These are phyloP conservation scores for Urechis unicinctus DNA, from an alignment of 2,888 invertebrate genomes.

Conservation along the genomic window DNA sequence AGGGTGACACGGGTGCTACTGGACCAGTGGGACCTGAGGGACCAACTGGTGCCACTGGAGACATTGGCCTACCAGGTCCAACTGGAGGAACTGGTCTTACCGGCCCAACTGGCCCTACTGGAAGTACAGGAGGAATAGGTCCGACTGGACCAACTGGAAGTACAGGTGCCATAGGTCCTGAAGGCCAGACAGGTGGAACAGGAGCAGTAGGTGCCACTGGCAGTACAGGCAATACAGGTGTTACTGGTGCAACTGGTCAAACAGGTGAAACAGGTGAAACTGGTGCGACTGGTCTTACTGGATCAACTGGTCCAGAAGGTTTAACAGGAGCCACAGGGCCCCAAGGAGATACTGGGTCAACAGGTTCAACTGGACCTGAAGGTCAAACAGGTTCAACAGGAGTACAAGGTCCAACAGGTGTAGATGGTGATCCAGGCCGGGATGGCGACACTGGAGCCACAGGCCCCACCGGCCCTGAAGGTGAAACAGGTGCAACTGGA, in stretches of 20 bases:
- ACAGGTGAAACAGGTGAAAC: too few species aligned
- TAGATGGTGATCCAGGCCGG: background rate
- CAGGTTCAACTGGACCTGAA: background rate
- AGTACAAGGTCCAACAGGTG: background rate
- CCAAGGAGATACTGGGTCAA: slow-evolving; percentile 3
- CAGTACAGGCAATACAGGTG: background rate
- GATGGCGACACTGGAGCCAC: background rate
- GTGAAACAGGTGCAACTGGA: background rate
- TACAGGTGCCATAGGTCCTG: background rate
- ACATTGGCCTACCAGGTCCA: background rate
- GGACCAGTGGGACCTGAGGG: background rate
- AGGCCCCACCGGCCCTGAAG: background rate
- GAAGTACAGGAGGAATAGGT: slow-evolving; percentile 4
- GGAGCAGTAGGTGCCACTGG: background rate
- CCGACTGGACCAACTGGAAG: slow-evolving; percentile 1
- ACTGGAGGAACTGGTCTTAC: background rate
- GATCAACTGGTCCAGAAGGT: too few species aligned
- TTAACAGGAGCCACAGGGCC: slow-evolving; percentile 5
- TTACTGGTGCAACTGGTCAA: background rate
- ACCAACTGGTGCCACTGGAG: background rate
- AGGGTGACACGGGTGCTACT: background rate
- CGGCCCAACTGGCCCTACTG: slow-evolving; percentile 1
- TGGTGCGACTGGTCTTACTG: too few species aligned
- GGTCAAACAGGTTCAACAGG: background rate
- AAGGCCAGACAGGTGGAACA: background rate